phyloP scores from a whole-genome alignment of 2,797 vertebrate genomes.

The Pogonophryne albipinna region DNA sequence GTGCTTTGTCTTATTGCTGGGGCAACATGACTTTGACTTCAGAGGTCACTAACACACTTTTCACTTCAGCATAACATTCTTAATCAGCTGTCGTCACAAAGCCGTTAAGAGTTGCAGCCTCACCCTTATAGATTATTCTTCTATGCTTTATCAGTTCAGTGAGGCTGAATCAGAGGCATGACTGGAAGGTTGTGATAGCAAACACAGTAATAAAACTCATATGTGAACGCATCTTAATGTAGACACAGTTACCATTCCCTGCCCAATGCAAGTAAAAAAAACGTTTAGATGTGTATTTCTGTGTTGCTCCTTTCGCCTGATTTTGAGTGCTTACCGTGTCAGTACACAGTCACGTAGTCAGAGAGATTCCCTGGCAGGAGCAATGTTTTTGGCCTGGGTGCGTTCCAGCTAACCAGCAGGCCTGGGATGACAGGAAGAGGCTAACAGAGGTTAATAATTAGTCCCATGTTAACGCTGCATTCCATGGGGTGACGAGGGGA shows the following conservation, averaged over 20 bases:
- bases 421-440: constrained; percentile 75
- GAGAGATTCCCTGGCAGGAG: constrained; percentile 79
- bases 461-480: constrained; percentile 81
- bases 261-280: not conserved
- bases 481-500: constrained; percentile 76
- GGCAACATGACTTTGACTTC: constrained; percentile 61
- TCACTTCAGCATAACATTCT: not conserved
- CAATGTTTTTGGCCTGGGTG: constrained; percentile 73
- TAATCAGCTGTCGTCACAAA: not conserved
- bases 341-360: constrained; percentile 76
- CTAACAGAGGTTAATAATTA: constrained; percentile 85
- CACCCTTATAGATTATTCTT: constrained; percentile 19
- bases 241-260: not conserved
- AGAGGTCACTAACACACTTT: constrained; percentile 37
- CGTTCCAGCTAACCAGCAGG: constrained; percentile 77
- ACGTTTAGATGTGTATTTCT: constrained; percentile 13
- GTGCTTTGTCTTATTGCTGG: constrained; percentile 63
- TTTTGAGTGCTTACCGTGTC: constrained; percentile 56
- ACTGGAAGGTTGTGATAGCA: constrained; percentile 6
- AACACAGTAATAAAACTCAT: not conserved
- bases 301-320: constrained; percentile 38
- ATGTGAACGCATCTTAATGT: not conserved
- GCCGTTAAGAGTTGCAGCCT: constrained; percentile 2
- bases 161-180: constrained; percentile 12
- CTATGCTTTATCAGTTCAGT: constrained; percentile 37